Percentiles rank a stretch among this genome's conserved stretches.
phyloP scores from a whole-genome alignment of 2,113 vertebrate species.

The Colius striatus region DNA sequence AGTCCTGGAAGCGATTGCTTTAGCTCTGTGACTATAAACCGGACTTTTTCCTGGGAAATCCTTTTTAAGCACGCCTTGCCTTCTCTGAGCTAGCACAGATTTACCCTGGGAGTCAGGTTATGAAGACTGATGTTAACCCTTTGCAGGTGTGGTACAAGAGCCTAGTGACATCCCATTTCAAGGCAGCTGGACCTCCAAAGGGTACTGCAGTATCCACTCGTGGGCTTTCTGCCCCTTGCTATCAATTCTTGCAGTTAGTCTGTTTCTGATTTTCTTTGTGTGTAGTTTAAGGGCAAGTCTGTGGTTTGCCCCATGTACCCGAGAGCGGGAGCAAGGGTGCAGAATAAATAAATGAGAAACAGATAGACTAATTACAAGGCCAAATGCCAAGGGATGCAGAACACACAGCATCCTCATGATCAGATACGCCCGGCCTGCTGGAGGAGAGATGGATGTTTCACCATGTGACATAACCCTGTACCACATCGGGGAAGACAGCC shows the following conservation, averaged over 20 bases:
- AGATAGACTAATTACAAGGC: constrained; percentile 48
- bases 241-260: constrained; percentile 64
- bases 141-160: not conserved
- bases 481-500: not conserved
- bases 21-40: not conserved
- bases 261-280: constrained; percentile 70
- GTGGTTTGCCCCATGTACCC: constrained; percentile 56
- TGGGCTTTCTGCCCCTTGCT: constrained; percentile 29
- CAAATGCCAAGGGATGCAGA: constrained; percentile 10
- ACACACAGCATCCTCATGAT: constrained; percentile 10
- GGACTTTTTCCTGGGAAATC: not conserved
- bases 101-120: not conserved
- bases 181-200: constrained; percentile 31
- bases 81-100: not conserved
- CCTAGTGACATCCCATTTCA: constrained; percentile 3
- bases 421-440: not conserved
- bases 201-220: constrained; percentile 7
- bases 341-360: constrained; percentile 64
- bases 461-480: not conserved
- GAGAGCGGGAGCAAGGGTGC: constrained; percentile 17
- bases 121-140: not conserved
- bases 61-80: constrained; percentile 10
- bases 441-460: not conserved
- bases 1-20: not conserved
- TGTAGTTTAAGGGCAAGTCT: constrained; percentile 62